phyloP scores from a whole-genome alignment of 1,140 invertebrate species.

The Sinella curviseta region DNA sequence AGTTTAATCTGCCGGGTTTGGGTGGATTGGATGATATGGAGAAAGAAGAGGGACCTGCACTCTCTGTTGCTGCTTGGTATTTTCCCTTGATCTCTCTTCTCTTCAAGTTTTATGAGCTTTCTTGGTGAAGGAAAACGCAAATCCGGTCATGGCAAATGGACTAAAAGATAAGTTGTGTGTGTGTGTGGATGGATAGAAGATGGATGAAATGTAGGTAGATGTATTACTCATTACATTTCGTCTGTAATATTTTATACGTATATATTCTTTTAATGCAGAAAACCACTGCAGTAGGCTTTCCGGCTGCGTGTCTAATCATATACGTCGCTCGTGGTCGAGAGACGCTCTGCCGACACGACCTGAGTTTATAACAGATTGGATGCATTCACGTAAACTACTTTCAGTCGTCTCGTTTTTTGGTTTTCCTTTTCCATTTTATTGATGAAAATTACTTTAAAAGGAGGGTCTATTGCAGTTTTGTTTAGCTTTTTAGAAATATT shows the following conservation, averaged over 20 bases:
- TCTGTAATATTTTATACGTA: not conserved
- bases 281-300: conserved; percentile 9
- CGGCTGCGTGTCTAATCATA: conserved; percentile 15
- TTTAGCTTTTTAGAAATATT: too few species aligned
- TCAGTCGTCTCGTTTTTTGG: too few species aligned
- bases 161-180: conserved; percentile 13
- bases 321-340: too few species aligned
- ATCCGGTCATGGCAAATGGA: conserved; percentile 25
- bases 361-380: not conserved
- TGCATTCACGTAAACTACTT: not conserved
- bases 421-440: too few species aligned
- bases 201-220: too few species aligned
- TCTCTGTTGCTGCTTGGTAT: not conserved
- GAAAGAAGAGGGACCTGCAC: not conserved
- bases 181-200: too few species aligned
- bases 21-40: too few species aligned
- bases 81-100: not conserved
- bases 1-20: conserved; percentile 6
- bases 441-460: too few species aligned
- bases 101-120: conserved; percentile 18
- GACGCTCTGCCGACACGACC: not conserved
- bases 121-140: conserved; percentile 7
- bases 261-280: not conserved
- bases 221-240: not conserved
- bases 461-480: too few species aligned